phyloP scores from a whole-genome alignment of 2,888 invertebrate species.

The Harpalus rufipes region DNA sequence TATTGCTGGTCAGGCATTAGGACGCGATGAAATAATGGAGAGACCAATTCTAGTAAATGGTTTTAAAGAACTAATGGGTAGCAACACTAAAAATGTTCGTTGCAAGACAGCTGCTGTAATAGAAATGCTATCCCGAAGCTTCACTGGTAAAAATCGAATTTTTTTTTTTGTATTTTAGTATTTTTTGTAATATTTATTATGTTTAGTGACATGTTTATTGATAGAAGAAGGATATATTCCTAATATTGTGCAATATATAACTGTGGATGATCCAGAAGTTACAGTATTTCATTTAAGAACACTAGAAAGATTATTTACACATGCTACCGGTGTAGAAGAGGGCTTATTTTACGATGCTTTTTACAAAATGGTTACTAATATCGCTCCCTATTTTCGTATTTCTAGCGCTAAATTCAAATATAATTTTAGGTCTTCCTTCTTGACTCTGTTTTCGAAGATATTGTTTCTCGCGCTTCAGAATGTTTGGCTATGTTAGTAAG shows the following conservation, averaged over 20 bases:
- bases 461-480: conserved; percentile 72
- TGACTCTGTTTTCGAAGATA: conserved; percentile 71
- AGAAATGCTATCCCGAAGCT: conserved; percentile 74
- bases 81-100: conserved; percentile 74
- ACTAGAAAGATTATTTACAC: conserved; percentile 74
- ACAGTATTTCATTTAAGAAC: conserved; percentile 74
- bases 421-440: conserved; percentile 70
- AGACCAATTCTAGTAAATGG: conserved; percentile 74
- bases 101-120: conserved; percentile 75
- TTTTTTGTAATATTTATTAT: not conserved
- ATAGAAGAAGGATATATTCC: conserved; percentile 74
- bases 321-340: conserved; percentile 74
- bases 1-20: conserved; percentile 75
- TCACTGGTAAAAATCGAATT: conserved; percentile 24
- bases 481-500: conserved; percentile 74
- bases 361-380: conserved; percentile 47
- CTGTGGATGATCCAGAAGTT: conserved; percentile 73
- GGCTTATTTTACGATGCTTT: conserved; percentile 74
- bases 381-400: not conserved
- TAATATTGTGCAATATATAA: conserved; percentile 72
- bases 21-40: conserved; percentile 75
- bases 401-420: conserved; percentile 2
- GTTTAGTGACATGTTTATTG: conserved; percentile 75
- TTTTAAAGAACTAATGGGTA: conserved; percentile 73
- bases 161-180: conserved; percentile 1